These are phyloP conservation scores for Diprion similis DNA, from an alignment of 1,140 invertebrate genomes.

Conservation along the genomic window DNA sequence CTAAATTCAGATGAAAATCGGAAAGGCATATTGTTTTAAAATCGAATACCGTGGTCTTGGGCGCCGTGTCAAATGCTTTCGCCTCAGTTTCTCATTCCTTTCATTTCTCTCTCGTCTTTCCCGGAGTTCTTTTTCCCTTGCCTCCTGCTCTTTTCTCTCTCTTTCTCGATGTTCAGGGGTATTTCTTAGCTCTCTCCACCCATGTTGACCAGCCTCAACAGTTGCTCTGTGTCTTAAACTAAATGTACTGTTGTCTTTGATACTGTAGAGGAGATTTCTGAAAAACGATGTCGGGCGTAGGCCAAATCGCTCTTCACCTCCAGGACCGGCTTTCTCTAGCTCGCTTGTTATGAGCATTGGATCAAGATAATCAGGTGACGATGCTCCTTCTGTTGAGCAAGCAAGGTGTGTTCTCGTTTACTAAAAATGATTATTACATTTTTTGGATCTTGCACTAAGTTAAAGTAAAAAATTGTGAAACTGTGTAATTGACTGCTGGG, in stretches of 20 bases:
- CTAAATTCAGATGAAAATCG: not conserved
- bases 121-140: conserved; percentile 29
- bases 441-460: too few relatives aligned
- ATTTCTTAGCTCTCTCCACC: conserved; percentile 43
- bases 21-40: not conserved
- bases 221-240: conserved; percentile 38
- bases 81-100: conserved; percentile 37
- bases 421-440: too few relatives aligned
- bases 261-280: conserved; percentile 66
- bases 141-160: conserved; percentile 34
- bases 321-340: conserved; percentile 61
- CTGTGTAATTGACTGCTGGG: too few relatives aligned
- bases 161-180: conserved; percentile 35
- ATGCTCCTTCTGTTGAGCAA: conserved; percentile 45
- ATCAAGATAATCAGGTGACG: conserved; percentile 58
- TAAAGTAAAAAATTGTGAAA: too few relatives aligned
- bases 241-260: conserved; percentile 63
- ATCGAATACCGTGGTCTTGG: conserved; percentile 35
- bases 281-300: conserved; percentile 67
- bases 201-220: conserved; percentile 34
- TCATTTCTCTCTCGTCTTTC: conserved; percentile 37
- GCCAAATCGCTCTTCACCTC: conserved; percentile 67
- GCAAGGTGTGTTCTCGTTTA: not conserved
- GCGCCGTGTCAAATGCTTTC: conserved; percentile 41
- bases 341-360: conserved; percentile 60